Conservation (phyloP, 1,140 invertebrate species). For the Scaptomyza hsui region DNA sequence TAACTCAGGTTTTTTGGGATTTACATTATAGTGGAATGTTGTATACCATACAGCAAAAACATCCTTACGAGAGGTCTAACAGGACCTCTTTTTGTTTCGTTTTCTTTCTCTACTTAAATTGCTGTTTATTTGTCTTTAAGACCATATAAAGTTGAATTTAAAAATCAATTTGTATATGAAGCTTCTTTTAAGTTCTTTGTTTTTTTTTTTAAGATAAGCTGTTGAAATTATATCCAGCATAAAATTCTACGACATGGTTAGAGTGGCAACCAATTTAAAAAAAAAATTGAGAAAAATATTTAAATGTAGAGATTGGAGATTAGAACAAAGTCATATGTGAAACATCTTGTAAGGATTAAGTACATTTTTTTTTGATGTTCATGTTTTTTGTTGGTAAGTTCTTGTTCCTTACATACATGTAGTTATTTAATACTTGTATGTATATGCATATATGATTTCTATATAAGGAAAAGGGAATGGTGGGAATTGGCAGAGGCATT, state of each 20-base stretch:
- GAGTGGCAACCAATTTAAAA: too few species aligned
- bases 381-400: conserved; percentile 27
- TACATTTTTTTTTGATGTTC: background rate
- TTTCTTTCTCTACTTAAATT: too few species aligned
- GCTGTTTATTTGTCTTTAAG: too few species aligned
- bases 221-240: too few species aligned
- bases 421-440: conserved; percentile 19
- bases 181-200: too few species aligned
- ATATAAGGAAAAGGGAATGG: conserved; percentile 6
- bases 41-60: background rate
- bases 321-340: background rate
- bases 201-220: too few species aligned
- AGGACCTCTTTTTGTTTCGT: too few species aligned
- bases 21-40: background rate
- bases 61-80: too few species aligned
- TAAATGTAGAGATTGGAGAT: background rate
- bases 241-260: too few species aligned
- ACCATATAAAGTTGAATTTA: too few species aligned
- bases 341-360: background rate
- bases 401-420: conserved; percentile 21
- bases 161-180: too few species aligned
- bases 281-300: too few species aligned
- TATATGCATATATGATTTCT: conserved; percentile 30
- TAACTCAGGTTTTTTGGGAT: conserved; percentile 12
- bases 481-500: conserved; percentile 25